Conservation (phyloP, 2,113 vertebrate species). For the Lepidothrix coronata region DNA sequence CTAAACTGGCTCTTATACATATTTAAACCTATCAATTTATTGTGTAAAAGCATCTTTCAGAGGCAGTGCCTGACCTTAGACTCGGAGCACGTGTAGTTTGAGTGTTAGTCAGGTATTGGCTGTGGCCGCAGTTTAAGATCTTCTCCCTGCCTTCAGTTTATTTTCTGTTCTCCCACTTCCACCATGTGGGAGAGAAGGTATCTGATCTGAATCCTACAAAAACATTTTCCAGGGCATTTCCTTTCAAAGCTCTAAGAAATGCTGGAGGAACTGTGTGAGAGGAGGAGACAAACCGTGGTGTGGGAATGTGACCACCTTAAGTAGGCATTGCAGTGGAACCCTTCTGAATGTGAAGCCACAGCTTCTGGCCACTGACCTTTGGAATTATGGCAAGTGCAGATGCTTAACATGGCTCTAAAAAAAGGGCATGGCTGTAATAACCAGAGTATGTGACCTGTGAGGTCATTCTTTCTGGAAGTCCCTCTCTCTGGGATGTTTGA, state of each 20-base stretch:
- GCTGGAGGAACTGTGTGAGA: background rate
- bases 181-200: background rate
- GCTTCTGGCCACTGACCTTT: background rate
- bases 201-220: background rate
- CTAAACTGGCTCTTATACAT: background rate
- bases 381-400: background rate
- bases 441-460: background rate
- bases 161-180: background rate
- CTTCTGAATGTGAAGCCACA: background rate
- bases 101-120: background rate
- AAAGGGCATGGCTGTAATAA: background rate
- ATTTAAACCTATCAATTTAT: background rate
- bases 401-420: background rate
- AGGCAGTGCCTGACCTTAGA: background rate
- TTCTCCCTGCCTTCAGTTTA: background rate
- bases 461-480: background rate
- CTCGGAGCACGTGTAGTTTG: accelerated
- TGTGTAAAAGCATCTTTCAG: background rate
- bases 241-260: background rate
- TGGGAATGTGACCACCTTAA: background rate
- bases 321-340: background rate
- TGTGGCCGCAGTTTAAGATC: background rate
- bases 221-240: background rate
- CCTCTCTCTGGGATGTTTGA: background rate
- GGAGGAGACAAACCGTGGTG: background rate